Evolutionary conservation across 1,140 invertebrate genomes (phyloP).

Genomic region (Lasioglossum albipes): DNA sequence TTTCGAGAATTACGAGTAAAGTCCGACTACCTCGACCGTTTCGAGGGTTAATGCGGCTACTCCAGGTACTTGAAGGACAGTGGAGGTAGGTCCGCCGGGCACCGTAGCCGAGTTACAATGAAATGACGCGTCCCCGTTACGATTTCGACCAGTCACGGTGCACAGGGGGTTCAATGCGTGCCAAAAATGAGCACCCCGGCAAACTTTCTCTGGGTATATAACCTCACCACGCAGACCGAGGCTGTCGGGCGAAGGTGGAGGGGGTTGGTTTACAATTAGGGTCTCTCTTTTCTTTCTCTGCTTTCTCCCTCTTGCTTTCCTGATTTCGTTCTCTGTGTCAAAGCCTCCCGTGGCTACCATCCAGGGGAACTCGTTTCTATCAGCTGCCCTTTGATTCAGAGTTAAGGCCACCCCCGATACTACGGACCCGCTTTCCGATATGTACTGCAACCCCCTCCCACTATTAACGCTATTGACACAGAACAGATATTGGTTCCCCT

Average conservation of each 20-base stretch:
- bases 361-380: constrained; percentile 58
- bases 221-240: constrained; percentile 43
- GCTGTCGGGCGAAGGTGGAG: constrained; percentile 34
- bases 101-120: constrained; percentile 55
- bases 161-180: constrained; percentile 69
- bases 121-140: constrained; percentile 67
- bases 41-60: no score
- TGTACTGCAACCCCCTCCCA: constrained; percentile 71
- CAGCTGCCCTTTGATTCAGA: constrained; percentile 70
- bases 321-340: neutral
- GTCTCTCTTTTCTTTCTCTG: no score
- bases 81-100: neutral
- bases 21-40: no score
- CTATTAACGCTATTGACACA: constrained; percentile 75
- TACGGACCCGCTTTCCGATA: constrained; percentile 38
- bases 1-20: no score
- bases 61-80: neutral
- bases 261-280: constrained; percentile 36
- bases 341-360: constrained; percentile 26
- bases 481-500: constrained; percentile 64
- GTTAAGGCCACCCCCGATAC: constrained; percentile 71
- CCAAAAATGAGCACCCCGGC: constrained; percentile 71
- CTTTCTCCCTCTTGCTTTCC: neutral
- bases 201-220: constrained; percentile 73
- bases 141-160: constrained; percentile 52